A percentile compares a stretch with the other conserved stretches of the same genome.
Conservation (phyloP, 2,888 invertebrate genomes). For the Diarsia rubi region DNA sequence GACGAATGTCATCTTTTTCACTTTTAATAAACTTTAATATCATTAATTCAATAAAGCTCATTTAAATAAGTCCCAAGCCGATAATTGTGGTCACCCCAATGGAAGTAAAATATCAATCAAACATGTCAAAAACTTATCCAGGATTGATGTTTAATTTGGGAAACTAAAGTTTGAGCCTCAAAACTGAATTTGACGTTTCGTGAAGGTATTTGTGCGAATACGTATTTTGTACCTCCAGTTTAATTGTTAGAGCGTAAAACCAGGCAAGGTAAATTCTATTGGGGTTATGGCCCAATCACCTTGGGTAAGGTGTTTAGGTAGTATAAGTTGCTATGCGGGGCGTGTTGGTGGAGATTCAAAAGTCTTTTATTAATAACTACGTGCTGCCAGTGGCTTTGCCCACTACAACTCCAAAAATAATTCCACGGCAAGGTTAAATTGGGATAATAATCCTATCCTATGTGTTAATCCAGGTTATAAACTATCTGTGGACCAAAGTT, state of each 20-base stretch:
- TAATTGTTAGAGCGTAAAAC: slow-evolving; percentile 26
- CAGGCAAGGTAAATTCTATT: slow-evolving; percentile 19
- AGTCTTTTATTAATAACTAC: neutral
- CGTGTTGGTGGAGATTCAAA: neutral
- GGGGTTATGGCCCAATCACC: slow-evolving; percentile 7
- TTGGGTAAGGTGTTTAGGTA: slow-evolving; percentile 3
- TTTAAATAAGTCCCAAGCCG: no score
- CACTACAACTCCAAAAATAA: no score
- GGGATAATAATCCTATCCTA: no score
- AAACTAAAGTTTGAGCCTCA: neutral
- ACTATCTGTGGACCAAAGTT: no score
- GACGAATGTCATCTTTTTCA: no score
- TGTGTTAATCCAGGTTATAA: no score
- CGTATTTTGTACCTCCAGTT: slow-evolving; percentile 2
- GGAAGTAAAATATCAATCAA: neutral
- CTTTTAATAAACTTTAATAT: no score
- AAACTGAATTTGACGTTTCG: slow-evolving; percentile 14
- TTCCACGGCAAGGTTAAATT: no score
- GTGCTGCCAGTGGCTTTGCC: no score
- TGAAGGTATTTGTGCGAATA: neutral
- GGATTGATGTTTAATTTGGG: neutral
- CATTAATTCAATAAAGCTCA: no score
- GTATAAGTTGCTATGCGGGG: neutral
- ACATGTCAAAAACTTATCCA: slow-evolving; percentile 5
- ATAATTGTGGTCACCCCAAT: neutral